phyloP scores from a whole-genome alignment of 1,140 invertebrate species.

The Orchestia grillus region DNA sequence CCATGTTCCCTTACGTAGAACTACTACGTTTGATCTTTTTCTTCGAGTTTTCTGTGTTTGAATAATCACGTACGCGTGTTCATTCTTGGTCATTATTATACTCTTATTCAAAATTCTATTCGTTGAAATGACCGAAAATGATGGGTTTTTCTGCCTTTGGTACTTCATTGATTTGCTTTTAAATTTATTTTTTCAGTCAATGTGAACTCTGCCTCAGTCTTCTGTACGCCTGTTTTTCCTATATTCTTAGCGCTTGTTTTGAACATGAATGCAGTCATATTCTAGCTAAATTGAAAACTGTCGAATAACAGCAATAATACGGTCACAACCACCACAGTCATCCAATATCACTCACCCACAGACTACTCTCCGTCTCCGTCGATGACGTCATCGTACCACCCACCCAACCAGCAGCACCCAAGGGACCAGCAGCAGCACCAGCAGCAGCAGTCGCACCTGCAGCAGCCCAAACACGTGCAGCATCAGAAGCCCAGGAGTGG shows the following conservation, averaged over 20 bases:
- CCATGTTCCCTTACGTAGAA: not conserved
- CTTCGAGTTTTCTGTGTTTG: not conserved
- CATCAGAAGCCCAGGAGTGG: not conserved
- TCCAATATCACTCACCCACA: not conserved
- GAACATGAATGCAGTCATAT: not conserved
- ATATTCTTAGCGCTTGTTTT: not conserved
- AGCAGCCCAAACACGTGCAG: not conserved
- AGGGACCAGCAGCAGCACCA: slow-evolving; percentile 38
- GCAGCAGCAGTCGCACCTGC: slow-evolving; percentile 1
- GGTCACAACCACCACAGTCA: not conserved
- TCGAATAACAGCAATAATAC: not conserved
- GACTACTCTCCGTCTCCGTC: slow-evolving; percentile 27
- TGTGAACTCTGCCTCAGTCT: not conserved
- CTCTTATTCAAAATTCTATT: not conserved
- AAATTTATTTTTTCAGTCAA: too few relatives aligned
- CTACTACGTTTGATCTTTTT: not conserved
- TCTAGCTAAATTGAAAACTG: not conserved
- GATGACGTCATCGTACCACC: slow-evolving; percentile 21
- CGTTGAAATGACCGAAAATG: not conserved
- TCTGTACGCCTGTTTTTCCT: not conserved
- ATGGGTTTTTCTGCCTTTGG: not conserved
- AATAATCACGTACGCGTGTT: not conserved
- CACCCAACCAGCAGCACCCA: slow-evolving; percentile 40
- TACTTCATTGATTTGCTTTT: not conserved
- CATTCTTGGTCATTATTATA: not conserved